These are phyloP conservation scores for Erinaceus europaeus DNA, from an alignment of 2,113 vertebrate species.

Conservation along the genomic window DNA sequence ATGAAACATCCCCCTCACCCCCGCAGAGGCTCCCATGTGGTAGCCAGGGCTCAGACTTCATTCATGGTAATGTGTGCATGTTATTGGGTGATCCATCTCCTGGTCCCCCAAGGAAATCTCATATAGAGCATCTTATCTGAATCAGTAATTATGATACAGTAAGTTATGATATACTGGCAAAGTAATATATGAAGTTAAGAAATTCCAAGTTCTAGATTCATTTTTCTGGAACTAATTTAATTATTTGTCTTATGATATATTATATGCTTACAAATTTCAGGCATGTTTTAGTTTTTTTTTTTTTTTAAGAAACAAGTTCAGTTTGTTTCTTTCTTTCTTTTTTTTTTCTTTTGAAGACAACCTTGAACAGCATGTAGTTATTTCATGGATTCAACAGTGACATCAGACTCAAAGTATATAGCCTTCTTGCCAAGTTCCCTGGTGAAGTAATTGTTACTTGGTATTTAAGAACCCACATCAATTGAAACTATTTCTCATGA, in stretches of 20 bases:
- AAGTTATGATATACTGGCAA: neutral
- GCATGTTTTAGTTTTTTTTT: slow-evolving; percentile 36
- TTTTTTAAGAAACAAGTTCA: slow-evolving; percentile 22
- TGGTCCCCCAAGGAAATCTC: too few species aligned
- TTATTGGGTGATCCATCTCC: too few species aligned
- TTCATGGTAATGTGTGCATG: too few species aligned
- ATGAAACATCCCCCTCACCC: too few species aligned
- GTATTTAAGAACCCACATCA: slow-evolving; percentile 47
- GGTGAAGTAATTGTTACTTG: slow-evolving; percentile 51
- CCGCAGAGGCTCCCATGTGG: too few species aligned
- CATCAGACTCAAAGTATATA: slow-evolving; percentile 57
- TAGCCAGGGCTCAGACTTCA: too few species aligned
- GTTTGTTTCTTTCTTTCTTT: slow-evolving; percentile 7
- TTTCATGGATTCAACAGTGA: slow-evolving; percentile 55
- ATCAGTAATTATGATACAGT: neutral
- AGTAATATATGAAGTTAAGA: neutral
- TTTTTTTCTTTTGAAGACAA: slow-evolving; percentile 45
- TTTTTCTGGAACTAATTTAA: neutral
- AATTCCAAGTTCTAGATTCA: neutral
- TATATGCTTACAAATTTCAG: slow-evolving; percentile 37
- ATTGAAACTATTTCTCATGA: slow-evolving; percentile 63
- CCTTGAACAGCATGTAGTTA: slow-evolving; percentile 10
- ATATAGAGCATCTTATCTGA: too few species aligned
- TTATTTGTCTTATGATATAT: neutral
- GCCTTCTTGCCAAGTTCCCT: slow-evolving; percentile 55